Base-by-base conservation (phyloP, 2,888 invertebrate genomes). In the Pemphredon lugubris region DNA sequence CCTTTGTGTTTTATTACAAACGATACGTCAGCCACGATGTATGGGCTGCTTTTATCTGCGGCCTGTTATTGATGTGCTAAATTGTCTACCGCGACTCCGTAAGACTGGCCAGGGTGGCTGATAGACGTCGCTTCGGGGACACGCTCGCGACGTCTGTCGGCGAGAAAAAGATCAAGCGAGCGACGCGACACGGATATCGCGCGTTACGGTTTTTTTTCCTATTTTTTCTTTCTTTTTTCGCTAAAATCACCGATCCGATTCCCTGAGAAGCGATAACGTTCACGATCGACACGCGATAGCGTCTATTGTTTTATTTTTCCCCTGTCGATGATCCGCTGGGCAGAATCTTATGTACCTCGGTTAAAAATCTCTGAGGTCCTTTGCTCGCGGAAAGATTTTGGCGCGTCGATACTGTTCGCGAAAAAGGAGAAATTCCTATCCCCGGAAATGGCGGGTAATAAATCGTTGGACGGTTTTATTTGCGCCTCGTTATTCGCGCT, bases 1-100 rank as follows among this genome's bases (percentile, higher is more conserved):
- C 86, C 86, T 88, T 89, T 88, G 87, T 89, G 87, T 88, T 89
- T 88, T 88, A 89, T 89, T 89, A 88, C 88, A 88, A 89, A 88
- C 88, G 88, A 89, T 89, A 89, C 86, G 87, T 89, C 89, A 88
- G 84, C 82, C 76, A 84, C 82, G 87, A 86, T 86, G 84, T 88
- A 87, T 88, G 84, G 84, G 84, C 82, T 82, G 87, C 87, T 87
- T 89, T 87, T 87, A 87, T 88, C 85, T 84, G 84, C 82, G 84
- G 83, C 82, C 80, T 84, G 87, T 88, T 89, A 89, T 89, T 89
- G 89, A 89, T 88, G 87, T 85, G 87, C 83, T 87, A 88, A 89
- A 88, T 88, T 89, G 87, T 87, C 86, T 82, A 83, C 82, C 81
- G 84, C 83, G 87, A 87, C 85, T 86, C n/a, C 83, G 86, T 84